Evolutionary conservation across 2,797 vertebrate genomes (phyloP).

Genomic region (Cuniculus paca): DNA sequence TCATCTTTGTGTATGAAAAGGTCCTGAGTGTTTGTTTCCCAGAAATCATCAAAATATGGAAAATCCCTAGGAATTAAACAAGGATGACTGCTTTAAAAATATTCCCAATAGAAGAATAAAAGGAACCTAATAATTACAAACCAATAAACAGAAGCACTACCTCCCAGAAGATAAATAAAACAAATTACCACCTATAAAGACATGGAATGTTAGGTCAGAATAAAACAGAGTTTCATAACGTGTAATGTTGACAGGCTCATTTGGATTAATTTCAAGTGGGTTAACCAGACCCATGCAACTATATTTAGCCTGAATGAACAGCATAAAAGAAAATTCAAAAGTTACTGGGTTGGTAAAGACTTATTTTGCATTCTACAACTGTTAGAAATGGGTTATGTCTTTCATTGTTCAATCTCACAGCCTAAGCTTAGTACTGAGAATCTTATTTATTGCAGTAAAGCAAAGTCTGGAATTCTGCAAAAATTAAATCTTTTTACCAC

Average conservation of each 20-base stretch:
- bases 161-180: conserved; percentile 20
- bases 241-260: conserved; percentile 1
- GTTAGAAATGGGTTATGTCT: neutral
- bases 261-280: conserved; percentile 7
- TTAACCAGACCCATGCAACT: neutral
- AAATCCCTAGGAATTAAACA: neutral
- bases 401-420: neutral
- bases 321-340: conserved; percentile 28
- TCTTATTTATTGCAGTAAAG: neutral
- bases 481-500: neutral
- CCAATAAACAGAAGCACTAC: conserved; percentile 10
- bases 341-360: neutral
- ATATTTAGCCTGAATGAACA: neutral
- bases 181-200: conserved; percentile 48
- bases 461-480: neutral
- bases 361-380: neutral
- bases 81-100: neutral
- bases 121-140: neutral
- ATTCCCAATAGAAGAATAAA: conserved; percentile 48
- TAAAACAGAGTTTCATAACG: conserved; percentile 48
- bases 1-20: neutral
- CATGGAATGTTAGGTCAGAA: conserved; percentile 40
- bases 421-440: neutral
- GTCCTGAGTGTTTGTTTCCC: neutral
- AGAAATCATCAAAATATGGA: neutral